Evolutionary conservation across 2,888 invertebrate genomes (phyloP).

Genomic region (Macaria notata): DNA sequence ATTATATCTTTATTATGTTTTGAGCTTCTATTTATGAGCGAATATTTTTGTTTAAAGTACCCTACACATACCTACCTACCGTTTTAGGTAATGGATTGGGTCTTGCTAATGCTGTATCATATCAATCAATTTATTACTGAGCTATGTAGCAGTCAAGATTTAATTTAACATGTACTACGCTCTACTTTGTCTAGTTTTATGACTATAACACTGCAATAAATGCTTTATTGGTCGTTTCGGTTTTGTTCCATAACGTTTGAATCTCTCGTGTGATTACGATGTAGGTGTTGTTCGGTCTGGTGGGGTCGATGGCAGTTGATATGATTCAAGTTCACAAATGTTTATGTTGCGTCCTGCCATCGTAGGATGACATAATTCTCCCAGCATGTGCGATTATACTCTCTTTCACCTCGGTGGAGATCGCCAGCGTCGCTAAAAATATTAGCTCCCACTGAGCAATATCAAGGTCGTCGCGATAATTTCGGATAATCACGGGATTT

Average conservation of each 20-base stretch:
- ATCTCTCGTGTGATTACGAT: too few relatives aligned
- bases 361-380: constrained; percentile 58
- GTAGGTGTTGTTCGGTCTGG: constrained; percentile 4
- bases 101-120: constrained; percentile 1
- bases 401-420: constrained; percentile 58
- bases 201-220: not conserved
- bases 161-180: too few relatives aligned
- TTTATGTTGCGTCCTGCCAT: constrained; percentile 46
- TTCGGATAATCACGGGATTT: constrained; percentile 43
- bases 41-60: too few relatives aligned
- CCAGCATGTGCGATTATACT: constrained; percentile 56
- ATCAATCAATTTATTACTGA: constrained; percentile 8
- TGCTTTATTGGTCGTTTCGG: too few relatives aligned
- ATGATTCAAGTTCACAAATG: constrained; percentile 44
- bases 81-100: not conserved
- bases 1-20: constrained; percentile 4
- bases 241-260: too few relatives aligned
- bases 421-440: constrained; percentile 70
- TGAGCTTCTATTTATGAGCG: not conserved
- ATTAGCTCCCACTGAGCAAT: constrained; percentile 63
- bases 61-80: too few relatives aligned
- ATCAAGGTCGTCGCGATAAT: constrained; percentile 65
- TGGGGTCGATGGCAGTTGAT: constrained; percentile 27
- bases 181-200: too few relatives aligned
- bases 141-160: too few relatives aligned